These are phyloP conservation scores for Melierax canorus DNA, from an alignment of 2,113 vertebrate genomes.

Conservation along the genomic window DNA sequence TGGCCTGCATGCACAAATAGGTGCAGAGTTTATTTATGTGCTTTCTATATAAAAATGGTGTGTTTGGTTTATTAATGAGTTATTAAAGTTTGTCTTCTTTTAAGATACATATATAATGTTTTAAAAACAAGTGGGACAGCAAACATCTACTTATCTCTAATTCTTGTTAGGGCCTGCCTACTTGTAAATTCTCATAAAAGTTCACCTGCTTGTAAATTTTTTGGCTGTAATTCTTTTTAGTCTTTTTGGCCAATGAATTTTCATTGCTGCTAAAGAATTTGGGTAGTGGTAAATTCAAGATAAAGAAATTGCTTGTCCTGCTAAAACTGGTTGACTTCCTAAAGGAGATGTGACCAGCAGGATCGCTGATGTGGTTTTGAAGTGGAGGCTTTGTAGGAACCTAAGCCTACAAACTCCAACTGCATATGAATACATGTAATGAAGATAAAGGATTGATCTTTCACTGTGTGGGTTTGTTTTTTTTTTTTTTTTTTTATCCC, in stretches of 20 bases:
- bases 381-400: not conserved
- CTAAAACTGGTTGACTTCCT: not conserved
- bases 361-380: not conserved
- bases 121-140: not conserved
- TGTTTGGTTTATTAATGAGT: not conserved
- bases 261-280: not conserved
- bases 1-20: not conserved
- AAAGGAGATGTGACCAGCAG: not conserved
- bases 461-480: no score
- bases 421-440: not conserved
- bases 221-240: not conserved
- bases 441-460: not conserved
- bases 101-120: not conserved
- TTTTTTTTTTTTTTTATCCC: no score
- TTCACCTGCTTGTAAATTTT: not conserved
- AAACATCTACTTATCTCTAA: not conserved
- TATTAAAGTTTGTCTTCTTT: not conserved
- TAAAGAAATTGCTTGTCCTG: not conserved
- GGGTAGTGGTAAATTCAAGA: not conserved
- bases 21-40: not conserved
- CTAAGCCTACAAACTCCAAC: not conserved
- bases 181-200: not conserved
- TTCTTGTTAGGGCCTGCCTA: not conserved
- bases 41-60: not conserved
- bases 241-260: not conserved